Conservation (phyloP, 2,888 invertebrate genomes). For the Fissipunctia ypsillon region DNA sequence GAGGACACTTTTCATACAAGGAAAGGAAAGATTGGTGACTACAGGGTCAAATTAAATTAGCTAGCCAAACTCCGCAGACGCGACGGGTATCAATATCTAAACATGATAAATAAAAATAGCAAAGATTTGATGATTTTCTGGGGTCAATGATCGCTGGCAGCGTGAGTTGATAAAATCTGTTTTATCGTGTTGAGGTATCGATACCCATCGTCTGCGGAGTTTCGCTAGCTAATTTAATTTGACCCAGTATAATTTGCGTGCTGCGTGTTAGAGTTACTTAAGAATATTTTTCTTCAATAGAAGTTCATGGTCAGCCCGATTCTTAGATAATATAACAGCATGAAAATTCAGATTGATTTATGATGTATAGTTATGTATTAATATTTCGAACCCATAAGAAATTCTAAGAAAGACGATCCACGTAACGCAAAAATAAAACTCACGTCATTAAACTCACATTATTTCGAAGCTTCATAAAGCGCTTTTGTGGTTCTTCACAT, state of each 20-base stretch:
- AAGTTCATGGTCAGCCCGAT: background rate
- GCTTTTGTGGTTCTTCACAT: slow-evolving; percentile 22
- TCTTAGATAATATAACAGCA: background rate
- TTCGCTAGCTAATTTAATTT: too few species aligned
- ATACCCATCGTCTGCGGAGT: too few species aligned
- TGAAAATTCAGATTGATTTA: background rate
- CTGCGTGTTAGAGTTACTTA: background rate
- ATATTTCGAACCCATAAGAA: background rate
- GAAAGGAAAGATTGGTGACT: background rate
- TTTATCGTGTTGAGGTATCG: too few species aligned
- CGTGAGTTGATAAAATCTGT: too few species aligned
- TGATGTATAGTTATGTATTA: too few species aligned
- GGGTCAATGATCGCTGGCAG: too few species aligned
- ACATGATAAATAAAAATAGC: too few species aligned
- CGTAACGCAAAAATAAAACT: background rate
- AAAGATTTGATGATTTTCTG: too few species aligned
- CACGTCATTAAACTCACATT: slow-evolving; percentile 28
- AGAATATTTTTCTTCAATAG: background rate
- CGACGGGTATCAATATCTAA: too few species aligned
- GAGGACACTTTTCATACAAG: background rate
- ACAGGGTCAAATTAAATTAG: too few species aligned
- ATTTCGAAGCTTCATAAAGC: slow-evolving; percentile 25
- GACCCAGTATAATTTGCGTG: background rate
- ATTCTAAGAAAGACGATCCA: background rate
- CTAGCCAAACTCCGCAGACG: too few species aligned